Percentiles rank a stretch among this genome's conserved stretches.
Conservation (phyloP, 2,797 vertebrate species). For the Argya squamiceps region DNA sequence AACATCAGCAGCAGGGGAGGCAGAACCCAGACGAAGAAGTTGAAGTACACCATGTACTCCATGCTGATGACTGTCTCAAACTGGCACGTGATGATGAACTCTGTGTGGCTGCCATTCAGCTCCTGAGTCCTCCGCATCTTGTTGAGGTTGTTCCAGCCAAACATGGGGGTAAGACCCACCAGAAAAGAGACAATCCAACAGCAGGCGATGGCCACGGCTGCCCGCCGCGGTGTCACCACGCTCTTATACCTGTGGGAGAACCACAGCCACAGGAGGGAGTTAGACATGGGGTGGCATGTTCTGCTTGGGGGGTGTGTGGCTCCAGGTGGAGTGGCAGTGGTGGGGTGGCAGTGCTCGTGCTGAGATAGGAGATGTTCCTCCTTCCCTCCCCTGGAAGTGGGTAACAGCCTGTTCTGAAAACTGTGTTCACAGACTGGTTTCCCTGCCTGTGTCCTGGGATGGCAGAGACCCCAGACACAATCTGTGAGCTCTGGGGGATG, state of each 20-base stretch:
- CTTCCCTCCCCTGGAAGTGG: not conserved
- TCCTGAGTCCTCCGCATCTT: constrained; percentile 75
- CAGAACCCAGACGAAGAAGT: constrained; percentile 96
- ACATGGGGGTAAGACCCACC: constrained; percentile 94
- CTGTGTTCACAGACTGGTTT: not conserved
- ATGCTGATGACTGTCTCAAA: constrained; percentile 98
- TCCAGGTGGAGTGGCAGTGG: not conserved
- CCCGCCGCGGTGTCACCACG: constrained; percentile 88
- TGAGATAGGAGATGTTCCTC: not conserved
- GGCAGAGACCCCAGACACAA: not conserved
- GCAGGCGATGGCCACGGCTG: constrained; percentile 85
- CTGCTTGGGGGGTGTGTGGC: not conserved
- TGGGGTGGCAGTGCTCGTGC: not conserved
- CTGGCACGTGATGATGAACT: constrained; percentile 84
- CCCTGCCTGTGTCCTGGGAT: not conserved
- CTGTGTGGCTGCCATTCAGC: constrained; percentile 71
- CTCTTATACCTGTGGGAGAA: constrained; percentile 86
- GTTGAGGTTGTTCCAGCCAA: constrained; percentile 94
- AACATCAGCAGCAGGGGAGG: constrained; percentile 92
- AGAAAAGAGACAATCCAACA: constrained; percentile 92
- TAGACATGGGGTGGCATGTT: not conserved
- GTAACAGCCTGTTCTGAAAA: not conserved
- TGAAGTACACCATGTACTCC: constrained; percentile 99
- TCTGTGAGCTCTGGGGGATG: not conserved
- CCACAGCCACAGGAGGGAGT: not conserved